phyloP scores from a whole-genome alignment of 2,888 invertebrate genomes.

The Parnassius mnemosyne region DNA sequence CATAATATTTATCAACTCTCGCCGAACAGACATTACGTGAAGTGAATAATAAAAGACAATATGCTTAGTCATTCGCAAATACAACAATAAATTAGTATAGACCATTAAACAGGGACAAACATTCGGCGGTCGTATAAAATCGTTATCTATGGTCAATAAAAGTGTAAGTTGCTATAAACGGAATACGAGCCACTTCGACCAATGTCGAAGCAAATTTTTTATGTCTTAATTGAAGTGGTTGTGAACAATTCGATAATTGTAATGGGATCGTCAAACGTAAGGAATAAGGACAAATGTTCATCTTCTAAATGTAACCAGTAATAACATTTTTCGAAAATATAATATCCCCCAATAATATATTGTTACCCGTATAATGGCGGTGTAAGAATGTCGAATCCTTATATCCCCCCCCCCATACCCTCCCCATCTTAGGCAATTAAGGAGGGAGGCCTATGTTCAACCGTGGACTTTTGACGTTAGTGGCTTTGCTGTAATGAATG shows the following conservation, averaged over 20 bases:
- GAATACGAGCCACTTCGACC: constrained; percentile 15
- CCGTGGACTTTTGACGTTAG: no score
- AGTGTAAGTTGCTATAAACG: constrained; percentile 5
- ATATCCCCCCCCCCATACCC: no score
- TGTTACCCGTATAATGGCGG: no score
- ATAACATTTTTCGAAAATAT: no score
- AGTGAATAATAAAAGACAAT: background rate
- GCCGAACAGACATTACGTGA: background rate
- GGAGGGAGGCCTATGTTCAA: no score
- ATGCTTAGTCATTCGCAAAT: constrained; percentile 3
- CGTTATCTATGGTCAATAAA: constrained; percentile 17
- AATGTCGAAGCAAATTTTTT: constrained; percentile 14
- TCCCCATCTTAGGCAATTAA: no score
- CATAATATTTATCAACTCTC: no score
- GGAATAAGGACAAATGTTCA: background rate
- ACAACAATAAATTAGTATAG: constrained; percentile 11
- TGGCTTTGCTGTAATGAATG: no score
- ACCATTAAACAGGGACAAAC: constrained; percentile 7
- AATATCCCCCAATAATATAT: background rate
- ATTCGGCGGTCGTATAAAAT: constrained; percentile 14
- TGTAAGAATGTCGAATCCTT: no score
- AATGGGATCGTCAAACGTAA: background rate
- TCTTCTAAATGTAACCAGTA: background rate
- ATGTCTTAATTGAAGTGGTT: constrained; percentile 11
- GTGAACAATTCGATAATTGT: constrained; percentile 2